Evolutionary conservation across 2,888 invertebrate species (phyloP).

Genomic region (Hirtodrosophila cameraria): DNA sequence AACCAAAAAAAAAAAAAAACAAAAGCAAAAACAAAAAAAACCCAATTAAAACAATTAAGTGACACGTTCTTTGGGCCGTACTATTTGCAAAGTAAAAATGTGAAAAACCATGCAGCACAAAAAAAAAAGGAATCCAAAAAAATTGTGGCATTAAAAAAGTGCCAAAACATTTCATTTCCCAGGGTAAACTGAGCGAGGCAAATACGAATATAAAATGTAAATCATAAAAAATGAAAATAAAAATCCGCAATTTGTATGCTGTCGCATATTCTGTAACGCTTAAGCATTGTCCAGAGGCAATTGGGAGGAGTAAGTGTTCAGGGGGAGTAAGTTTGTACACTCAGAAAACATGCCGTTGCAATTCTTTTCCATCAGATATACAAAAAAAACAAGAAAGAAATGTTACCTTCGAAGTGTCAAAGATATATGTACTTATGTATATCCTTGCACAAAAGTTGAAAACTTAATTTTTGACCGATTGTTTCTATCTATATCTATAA

Average conservation of each 20-base stretch:
- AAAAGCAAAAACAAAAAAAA: constrained; percentile 21
- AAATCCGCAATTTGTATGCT: constrained; percentile 79
- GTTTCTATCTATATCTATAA: too few relatives aligned
- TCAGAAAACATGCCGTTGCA: too few relatives aligned
- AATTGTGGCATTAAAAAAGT: constrained; percentile 66
- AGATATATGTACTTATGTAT: too few relatives aligned
- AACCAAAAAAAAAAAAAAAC: constrained; percentile 14
- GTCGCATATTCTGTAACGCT: constrained; percentile 74
- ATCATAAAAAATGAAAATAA: constrained; percentile 69
- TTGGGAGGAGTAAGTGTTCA: neutral
- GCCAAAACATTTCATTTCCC: constrained; percentile 58
- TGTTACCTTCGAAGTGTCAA: too few relatives aligned
- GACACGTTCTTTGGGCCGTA: constrained; percentile 47
- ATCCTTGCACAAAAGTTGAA: too few relatives aligned
- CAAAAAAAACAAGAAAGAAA: too few relatives aligned
- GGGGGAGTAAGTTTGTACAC: neutral
- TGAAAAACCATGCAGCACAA: constrained; percentile 13
- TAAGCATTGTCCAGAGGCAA: constrained; percentile 61
- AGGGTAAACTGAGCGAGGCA: constrained; percentile 36
- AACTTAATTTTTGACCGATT: too few relatives aligned
- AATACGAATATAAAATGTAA: constrained; percentile 56
- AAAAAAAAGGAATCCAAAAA: constrained; percentile 30
- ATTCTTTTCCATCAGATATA: too few relatives aligned
- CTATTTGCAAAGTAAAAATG: constrained; percentile 61
- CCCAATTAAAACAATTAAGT: constrained; percentile 75